Base-by-base conservation (phyloP, 2,888 invertebrate genomes). In the Osedax fenrisi region DNA sequence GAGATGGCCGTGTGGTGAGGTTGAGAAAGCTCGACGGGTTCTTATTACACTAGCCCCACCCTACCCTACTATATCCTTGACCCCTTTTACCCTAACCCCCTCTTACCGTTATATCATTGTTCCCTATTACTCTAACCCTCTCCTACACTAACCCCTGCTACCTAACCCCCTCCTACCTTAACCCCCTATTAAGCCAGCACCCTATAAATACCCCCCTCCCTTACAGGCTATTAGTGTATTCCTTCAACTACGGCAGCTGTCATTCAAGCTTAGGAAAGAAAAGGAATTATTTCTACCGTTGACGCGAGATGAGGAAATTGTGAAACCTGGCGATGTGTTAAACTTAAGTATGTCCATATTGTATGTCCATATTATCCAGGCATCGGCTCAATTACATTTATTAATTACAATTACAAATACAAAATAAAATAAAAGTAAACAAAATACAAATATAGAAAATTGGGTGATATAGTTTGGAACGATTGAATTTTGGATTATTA, bases 1-100 rank as follows among this genome's bases (percentile, higher is more conserved):
- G 83, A 88, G 97, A 79, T 85, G 97, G 78, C 95, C 97, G 0
- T 95, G 95, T 84, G 97, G 96, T 77, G 95, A 97, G 87, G 93
- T 93, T 70, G 87, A 87, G 78, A 79, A 86, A 77, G 84, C 86
- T 2, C 80, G 87, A 78, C 82, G 87, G 84, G 86, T 86, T n/a
- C n/a, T n/a, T n/a, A n/a, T n/a, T n/a, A n/a, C n/a, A n/a, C n/a
- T n/a, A n/a, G n/a, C n/a, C n/a, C n/a, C n/a, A n/a, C n/a, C n/a
- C n/a, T n/a, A n/a, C n/a, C n/a, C n/a, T n/a, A n/a, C n/a, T n/a
- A n/a, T n/a, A n/a, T n/a, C n/a, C n/a, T n/a, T n/a, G n/a, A n/a
- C n/a, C n/a, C 17, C 56, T 10, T 17, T 13, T 56, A 13, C 56
- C 13, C 17, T 13, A 13, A 17, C 56, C 56, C 17, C 13, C 56